A percentile compares a stretch with the other conserved stretches of the same genome.
phyloP scores from a whole-genome alignment of 2,888 invertebrate species.

The Lucinisca nassula region DNA sequence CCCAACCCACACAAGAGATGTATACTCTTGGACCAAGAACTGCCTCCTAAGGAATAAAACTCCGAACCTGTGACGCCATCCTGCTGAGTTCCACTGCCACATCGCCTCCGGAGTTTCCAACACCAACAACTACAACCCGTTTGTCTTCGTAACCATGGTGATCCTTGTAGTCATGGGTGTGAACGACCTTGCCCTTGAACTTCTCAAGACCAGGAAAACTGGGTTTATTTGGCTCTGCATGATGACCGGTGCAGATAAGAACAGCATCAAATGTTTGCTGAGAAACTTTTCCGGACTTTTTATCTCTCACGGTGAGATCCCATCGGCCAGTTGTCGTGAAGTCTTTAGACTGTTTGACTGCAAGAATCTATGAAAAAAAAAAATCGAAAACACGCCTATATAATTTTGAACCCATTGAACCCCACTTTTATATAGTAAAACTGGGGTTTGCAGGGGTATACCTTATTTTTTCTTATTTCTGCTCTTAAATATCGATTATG shows the following conservation, averaged over 20 bases:
- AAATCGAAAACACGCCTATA: too few relatives aligned
- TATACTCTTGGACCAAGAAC: too few relatives aligned
- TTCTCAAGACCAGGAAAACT: constrained; percentile 75
- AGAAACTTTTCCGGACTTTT: constrained; percentile 67
- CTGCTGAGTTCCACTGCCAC: constrained; percentile 88
- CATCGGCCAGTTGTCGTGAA: constrained; percentile 77
- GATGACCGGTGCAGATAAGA: constrained; percentile 84
- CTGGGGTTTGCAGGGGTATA: too few relatives aligned
- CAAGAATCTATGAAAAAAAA: background rate
- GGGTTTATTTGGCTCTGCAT: constrained; percentile 77
- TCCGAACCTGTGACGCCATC: constrained; percentile 84
- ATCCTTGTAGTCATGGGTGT: constrained; percentile 84
- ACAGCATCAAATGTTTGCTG: constrained; percentile 79
- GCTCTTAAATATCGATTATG: too few relatives aligned
- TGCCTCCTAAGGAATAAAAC: too few relatives aligned
- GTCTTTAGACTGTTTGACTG: constrained; percentile 24
- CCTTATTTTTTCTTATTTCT: too few relatives aligned
- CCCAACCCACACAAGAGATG: too few relatives aligned
- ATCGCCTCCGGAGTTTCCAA: constrained; percentile 89
- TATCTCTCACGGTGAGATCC: constrained; percentile 77
- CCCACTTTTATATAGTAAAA: too few relatives aligned
- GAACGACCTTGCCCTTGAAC: constrained; percentile 82
- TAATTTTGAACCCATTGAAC: too few relatives aligned
- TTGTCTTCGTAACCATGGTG: constrained; percentile 82
- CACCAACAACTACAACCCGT: constrained; percentile 88